These are phyloP conservation scores for Notodromas monacha DNA, from an alignment of 2,888 invertebrate genomes.

Conservation along the genomic window DNA sequence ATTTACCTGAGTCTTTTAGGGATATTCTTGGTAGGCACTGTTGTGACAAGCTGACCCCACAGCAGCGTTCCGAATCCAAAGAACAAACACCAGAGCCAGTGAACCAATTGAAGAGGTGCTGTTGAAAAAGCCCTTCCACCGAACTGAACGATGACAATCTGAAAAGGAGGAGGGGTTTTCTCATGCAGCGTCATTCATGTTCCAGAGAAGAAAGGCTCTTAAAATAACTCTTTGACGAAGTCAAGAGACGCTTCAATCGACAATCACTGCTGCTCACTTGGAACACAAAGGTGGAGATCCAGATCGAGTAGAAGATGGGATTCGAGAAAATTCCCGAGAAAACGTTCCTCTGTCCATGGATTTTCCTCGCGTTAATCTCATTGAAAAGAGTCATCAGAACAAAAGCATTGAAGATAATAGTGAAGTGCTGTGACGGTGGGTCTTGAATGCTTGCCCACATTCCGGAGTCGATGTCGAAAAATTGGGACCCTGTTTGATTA, in stretches of 20 bases:
- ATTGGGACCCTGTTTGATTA: no score
- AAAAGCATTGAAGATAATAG: conserved; percentile 97
- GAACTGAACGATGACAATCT: conserved; percentile 84
- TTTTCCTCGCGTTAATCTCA: conserved; percentile 97
- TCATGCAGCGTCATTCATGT: no score
- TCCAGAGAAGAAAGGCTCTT: no score
- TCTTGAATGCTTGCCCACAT: conserved; percentile 34
- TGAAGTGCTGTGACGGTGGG: conserved; percentile 83
- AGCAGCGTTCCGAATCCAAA: conserved; percentile 81
- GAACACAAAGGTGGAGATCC: conserved; percentile 70
- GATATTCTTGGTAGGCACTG: conserved; percentile 77
- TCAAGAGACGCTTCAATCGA: no score
- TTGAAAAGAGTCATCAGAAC: conserved; percentile 99
- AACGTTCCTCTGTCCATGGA: conserved; percentile 94
- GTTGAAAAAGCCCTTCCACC: conserved; percentile 94
- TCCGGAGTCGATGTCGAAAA: conserved; percentile 78
- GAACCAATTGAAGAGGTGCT: conserved; percentile 56
- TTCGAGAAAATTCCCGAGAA: conserved; percentile 87
- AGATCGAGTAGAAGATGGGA: conserved; percentile 90
- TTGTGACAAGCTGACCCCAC: conserved; percentile 91
- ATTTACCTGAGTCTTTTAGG: conserved; percentile 81
- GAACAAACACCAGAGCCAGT: conserved; percentile 96
- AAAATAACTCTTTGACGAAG: no score
- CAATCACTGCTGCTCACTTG: no score
- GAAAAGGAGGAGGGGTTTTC: no score